Percentiles rank a stretch among this genome's conserved stretches.
Conservation (phyloP, 2,888 invertebrate species). For the Zeuzera pyrina region DNA sequence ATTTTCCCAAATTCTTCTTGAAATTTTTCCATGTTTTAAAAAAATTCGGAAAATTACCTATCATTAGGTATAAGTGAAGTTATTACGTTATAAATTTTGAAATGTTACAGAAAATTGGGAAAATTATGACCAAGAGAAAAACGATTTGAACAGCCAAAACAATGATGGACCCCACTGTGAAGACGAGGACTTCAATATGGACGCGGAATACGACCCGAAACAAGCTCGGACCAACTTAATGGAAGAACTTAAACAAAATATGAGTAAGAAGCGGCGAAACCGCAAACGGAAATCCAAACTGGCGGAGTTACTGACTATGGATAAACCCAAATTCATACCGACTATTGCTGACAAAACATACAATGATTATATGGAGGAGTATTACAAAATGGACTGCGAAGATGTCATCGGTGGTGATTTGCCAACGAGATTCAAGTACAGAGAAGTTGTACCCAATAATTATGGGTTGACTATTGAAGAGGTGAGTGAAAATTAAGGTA, state of each 20-base stretch:
- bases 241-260: conserved; percentile 65
- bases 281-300: conserved; percentile 82
- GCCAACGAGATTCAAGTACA: conserved; percentile 94
- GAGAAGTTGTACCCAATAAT: conserved; percentile 89
- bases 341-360: conserved; percentile 78
- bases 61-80: no score
- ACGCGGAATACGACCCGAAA: conserved; percentile 85
- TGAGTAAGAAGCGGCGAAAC: conserved; percentile 73
- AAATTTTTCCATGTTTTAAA: no score
- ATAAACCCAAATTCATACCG: conserved; percentile 91
- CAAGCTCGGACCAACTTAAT: conserved; percentile 62
- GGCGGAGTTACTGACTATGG: conserved; percentile 78
- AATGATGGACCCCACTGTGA: conserved; percentile 76
- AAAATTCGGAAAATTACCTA: no score
- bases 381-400: conserved; percentile 95
- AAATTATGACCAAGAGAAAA: conserved; percentile 60
- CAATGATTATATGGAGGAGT: conserved; percentile 93
- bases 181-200: conserved; percentile 91
- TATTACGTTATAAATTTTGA: no score
- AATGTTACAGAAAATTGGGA: conserved; percentile 81
- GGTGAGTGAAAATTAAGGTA: conserved; percentile 70
- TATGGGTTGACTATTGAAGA: conserved; percentile 94
- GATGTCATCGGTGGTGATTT: conserved; percentile 94
- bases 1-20: no score
- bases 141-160: conserved; percentile 7